Evolutionary conservation across 2,797 vertebrate genomes (phyloP).

Genomic region (Mastacembelus armatus): DNA sequence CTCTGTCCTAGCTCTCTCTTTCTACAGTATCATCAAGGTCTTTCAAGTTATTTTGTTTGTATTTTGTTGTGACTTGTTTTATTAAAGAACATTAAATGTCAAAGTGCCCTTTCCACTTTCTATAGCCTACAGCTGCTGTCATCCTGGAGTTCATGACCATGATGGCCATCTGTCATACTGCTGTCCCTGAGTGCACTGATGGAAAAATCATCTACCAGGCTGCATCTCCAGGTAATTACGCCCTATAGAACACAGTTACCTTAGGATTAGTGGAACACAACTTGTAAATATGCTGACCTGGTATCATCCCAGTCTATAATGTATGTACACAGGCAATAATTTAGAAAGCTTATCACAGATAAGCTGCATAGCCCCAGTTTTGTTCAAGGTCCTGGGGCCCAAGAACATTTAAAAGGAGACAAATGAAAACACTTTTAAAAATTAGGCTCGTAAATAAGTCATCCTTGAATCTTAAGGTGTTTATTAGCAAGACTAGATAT

Average conservation of each 20-base stretch:
- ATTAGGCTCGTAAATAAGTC: neutral
- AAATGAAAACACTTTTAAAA: neutral
- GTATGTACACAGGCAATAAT: neutral
- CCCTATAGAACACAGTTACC: neutral
- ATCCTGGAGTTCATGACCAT: constrained; percentile 98
- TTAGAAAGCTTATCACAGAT: neutral
- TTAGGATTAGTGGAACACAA: neutral
- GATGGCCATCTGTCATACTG: constrained; percentile 99
- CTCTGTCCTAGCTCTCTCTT: constrained; percentile 1
- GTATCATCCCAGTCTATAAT: neutral
- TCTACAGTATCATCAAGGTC: constrained; percentile 8
- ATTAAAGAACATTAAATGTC: constrained; percentile 49
- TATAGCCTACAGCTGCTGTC: constrained; percentile 93
- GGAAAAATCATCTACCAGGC: constrained; percentile 94
- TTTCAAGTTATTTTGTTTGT: constrained; percentile 28
- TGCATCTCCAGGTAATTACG: constrained; percentile 92
- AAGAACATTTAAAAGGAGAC: neutral
- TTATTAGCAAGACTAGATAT: neutral
- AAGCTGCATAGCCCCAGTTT: neutral
- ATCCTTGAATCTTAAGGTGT: neutral
- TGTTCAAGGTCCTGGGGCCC: neutral
- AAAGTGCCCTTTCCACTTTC: constrained; percentile 50
- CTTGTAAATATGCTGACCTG: neutral
- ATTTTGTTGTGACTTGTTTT: constrained; percentile 49
- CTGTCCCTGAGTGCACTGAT: constrained; percentile 91